phyloP scores from a whole-genome alignment of 2,797 vertebrate genomes.

The Pseudocheirus occidentalis region DNA sequence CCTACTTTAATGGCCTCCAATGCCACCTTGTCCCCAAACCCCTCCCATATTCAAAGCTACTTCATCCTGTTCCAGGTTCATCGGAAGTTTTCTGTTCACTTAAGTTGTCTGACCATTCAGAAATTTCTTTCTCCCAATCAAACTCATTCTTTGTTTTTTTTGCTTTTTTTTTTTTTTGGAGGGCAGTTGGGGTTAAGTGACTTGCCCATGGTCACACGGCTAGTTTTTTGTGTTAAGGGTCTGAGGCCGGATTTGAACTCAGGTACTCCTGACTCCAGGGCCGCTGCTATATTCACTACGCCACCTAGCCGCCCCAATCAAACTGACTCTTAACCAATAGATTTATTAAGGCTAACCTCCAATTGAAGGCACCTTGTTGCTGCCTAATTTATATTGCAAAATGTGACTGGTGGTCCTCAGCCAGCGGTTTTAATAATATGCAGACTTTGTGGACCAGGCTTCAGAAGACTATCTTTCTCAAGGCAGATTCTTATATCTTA shows the following conservation, averaged over 20 bases:
- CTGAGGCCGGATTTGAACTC: too few species aligned
- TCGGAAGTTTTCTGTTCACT: background rate
- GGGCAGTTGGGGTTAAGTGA: too few species aligned
- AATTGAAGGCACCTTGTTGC: slow-evolving; percentile 39
- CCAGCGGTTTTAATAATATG: background rate
- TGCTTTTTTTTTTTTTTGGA: too few species aligned
- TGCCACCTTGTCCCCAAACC: too few species aligned
- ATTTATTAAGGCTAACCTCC: slow-evolving; percentile 57
- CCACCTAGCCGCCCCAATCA: too few species aligned
- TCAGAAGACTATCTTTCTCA: background rate
- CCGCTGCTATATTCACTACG: too few species aligned
- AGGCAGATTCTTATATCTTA: background rate
- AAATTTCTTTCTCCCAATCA: slow-evolving; percentile 16
- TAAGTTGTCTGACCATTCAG: background rate
- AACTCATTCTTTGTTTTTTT: too few species aligned
- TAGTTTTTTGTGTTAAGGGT: too few species aligned
- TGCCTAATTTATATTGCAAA: slow-evolving; percentile 63
- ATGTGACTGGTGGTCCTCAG: background rate
- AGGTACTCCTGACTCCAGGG: too few species aligned
- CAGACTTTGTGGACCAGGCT: background rate
- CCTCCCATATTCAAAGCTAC: background rate
- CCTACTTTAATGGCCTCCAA: background rate
- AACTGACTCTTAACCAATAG: slow-evolving; percentile 45
- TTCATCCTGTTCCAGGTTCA: background rate
- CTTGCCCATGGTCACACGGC: too few species aligned